Conservation (phyloP, 2,888 invertebrate genomes). For the Ophioninae sp. region DNA sequence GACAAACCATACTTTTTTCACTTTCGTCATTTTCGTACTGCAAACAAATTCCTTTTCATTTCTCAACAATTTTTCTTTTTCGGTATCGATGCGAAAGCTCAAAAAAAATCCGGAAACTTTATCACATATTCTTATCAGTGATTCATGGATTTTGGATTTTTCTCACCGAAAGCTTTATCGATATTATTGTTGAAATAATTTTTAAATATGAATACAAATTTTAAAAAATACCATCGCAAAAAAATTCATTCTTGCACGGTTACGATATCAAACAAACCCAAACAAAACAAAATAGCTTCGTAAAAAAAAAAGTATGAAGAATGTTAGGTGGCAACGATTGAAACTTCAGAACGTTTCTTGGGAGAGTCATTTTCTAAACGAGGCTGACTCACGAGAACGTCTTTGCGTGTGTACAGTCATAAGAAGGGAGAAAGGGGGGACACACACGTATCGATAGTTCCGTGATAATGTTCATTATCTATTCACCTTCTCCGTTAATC, state of each 20-base stretch:
- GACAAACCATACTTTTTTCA: not conserved
- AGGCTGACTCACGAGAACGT: constrained; percentile 19
- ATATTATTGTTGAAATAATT: too few relatives aligned
- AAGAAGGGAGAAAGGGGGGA: not conserved
- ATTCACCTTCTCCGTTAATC: constrained; percentile 49
- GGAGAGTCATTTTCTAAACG: constrained; percentile 17
- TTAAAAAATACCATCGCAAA: too few relatives aligned
- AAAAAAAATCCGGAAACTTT: too few relatives aligned
- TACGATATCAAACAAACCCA: too few relatives aligned
- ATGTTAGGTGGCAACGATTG: not conserved
- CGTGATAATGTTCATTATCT: constrained; percentile 35
- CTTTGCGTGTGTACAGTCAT: not conserved
- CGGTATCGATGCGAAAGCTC: too few relatives aligned
- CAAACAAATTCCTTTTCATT: not conserved
- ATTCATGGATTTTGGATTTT: too few relatives aligned
- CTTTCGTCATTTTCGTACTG: not conserved
- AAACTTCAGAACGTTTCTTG: not conserved
- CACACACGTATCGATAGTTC: constrained; percentile 36
- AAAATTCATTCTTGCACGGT: too few relatives aligned
- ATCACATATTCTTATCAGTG: too few relatives aligned
- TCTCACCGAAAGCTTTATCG: too few relatives aligned
- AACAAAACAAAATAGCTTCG: not conserved
- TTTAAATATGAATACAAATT: too few relatives aligned
- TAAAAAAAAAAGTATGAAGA: not conserved
- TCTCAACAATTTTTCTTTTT: not conserved